Evolutionary conservation across 2,888 invertebrate genomes (phyloP).

Genomic region (Oxycera nigricornis): DNA sequence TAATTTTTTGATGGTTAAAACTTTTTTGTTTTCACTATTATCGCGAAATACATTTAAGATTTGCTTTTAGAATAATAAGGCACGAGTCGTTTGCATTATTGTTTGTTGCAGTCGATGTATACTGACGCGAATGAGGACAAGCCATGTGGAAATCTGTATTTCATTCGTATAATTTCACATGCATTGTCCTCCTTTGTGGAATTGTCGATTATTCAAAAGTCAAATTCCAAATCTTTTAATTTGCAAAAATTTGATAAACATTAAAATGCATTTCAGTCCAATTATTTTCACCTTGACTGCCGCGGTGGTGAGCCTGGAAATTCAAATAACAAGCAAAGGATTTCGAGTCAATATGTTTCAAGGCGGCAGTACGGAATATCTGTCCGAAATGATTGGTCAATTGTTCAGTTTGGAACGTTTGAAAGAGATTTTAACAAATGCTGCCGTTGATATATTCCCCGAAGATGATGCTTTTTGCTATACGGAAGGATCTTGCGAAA

Average conservation of each 20-base stretch:
- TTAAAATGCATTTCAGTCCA: neutral
- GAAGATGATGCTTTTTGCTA: slow-evolving; percentile 78
- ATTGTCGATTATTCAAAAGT: too few relatives aligned
- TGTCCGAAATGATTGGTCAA: slow-evolving; percentile 58
- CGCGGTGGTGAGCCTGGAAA: slow-evolving; percentile 66
- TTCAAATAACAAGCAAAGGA: slow-evolving; percentile 63
- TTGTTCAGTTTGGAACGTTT: slow-evolving; percentile 55
- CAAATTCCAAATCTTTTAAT: too few relatives aligned
- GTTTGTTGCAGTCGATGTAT: too few relatives aligned
- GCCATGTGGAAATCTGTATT: too few relatives aligned
- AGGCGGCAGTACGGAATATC: slow-evolving; percentile 57
- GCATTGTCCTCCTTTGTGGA: too few relatives aligned
- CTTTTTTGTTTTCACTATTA: too few relatives aligned
- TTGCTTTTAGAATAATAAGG: too few relatives aligned
- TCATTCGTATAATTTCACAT: too few relatives aligned
- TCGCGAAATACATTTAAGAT: too few relatives aligned
- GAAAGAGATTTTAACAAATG: slow-evolving; percentile 63
- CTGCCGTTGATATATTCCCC: slow-evolving; percentile 84
- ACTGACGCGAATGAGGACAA: too few relatives aligned
- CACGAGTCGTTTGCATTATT: too few relatives aligned
- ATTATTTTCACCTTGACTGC: slow-evolving; percentile 65
- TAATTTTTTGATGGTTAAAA: too few relatives aligned
- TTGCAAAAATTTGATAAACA: neutral
- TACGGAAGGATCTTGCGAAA: slow-evolving; percentile 71
- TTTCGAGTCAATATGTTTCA: slow-evolving; percentile 60